These are phyloP conservation scores for Microctenopoma stevenorrisi DNA, from an alignment of 2,797 vertebrate species.

Conservation along the genomic window DNA sequence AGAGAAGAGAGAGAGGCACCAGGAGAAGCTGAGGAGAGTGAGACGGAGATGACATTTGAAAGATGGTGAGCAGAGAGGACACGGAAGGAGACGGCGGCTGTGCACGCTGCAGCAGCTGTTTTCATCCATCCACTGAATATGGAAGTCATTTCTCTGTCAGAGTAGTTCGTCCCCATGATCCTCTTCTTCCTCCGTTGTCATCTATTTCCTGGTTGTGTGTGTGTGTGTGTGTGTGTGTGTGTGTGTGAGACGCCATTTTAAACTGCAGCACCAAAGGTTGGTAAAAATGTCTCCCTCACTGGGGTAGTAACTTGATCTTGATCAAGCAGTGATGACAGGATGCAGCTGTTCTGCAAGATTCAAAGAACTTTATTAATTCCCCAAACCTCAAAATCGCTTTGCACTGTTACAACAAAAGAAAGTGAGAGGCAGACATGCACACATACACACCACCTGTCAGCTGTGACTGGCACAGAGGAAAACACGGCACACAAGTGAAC, in stretches of 20 bases:
- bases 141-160: slow-evolving; percentile 11
- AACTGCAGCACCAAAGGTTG: neutral
- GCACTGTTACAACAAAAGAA: too few species aligned
- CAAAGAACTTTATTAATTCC: too few species aligned
- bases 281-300: too few species aligned
- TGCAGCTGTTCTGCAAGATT: too few species aligned
- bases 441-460: too few species aligned
- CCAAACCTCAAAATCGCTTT: too few species aligned
- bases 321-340: too few species aligned
- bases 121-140: slow-evolving; percentile 9
- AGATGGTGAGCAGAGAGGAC: slow-evolving; percentile 25
- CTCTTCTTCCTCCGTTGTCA: slow-evolving; percentile 3
- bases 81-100: slow-evolving; percentile 5
- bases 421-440: too few species aligned
- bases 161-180: slow-evolving; percentile 26
- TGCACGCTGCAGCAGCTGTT: slow-evolving; percentile 14
- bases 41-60: slow-evolving; percentile 42
- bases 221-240: neutral
- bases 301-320: too few species aligned
- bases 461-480: too few species aligned
- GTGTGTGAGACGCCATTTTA: neutral
- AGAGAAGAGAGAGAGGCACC: slow-evolving; percentile 28
- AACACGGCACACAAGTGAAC: too few species aligned
- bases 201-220: neutral
- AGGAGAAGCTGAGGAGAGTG: neutral